These are phyloP conservation scores for Melolontha melolontha DNA, from an alignment of 2,888 invertebrate genomes.

Conservation along the genomic window DNA sequence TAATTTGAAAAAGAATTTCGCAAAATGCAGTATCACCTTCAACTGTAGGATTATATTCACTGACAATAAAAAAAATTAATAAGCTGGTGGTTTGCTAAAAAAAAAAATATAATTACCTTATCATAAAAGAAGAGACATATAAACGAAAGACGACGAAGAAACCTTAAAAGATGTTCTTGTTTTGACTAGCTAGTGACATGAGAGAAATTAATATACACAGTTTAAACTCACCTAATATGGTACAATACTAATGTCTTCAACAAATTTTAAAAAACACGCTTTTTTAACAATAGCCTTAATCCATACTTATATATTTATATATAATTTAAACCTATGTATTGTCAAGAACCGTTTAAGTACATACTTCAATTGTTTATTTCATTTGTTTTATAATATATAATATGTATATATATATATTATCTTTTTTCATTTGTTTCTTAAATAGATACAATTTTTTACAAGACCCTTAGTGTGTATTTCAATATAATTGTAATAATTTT, in stretches of 20 bases:
- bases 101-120: neutral
- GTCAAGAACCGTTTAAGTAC: conserved; percentile 64
- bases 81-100: conserved; percentile 1
- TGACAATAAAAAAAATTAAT: conserved; percentile 1
- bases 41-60: too few relatives aligned
- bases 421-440: conserved; percentile 13
- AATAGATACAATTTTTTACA: conserved; percentile 34
- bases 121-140: neutral
- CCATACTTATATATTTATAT: conserved; percentile 60
- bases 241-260: conserved; percentile 30
- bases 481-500: conserved; percentile 4
- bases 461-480: conserved; percentile 1
- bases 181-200: conserved; percentile 34
- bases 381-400: conserved; percentile 5
- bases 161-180: conserved; percentile 15
- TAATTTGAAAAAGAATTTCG: too few relatives aligned
- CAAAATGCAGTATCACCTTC: too few relatives aligned
- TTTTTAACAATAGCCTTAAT: conserved; percentile 61
- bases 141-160: too few relatives aligned
- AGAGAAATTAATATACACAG: conserved; percentile 12
- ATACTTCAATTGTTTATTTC: conserved; percentile 43
- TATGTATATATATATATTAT: conserved; percentile 4
- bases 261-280: conserved; percentile 52
- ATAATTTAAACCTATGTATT: conserved; percentile 62
- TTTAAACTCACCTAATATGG: neutral